Base-by-base conservation (phyloP, 2,888 invertebrate genomes). In the Flexamia atlantica region DNA sequence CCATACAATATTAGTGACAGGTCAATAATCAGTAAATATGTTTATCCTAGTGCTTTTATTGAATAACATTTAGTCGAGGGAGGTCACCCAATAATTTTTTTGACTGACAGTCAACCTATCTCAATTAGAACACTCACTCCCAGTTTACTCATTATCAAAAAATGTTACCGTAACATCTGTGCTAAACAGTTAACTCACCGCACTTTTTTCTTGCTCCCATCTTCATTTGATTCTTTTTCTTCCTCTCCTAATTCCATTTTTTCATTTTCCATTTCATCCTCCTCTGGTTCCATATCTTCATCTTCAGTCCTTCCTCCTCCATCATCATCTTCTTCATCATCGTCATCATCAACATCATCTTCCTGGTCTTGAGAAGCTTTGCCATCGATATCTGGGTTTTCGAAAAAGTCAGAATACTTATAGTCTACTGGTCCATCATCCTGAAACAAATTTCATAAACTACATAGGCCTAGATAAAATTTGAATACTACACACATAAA, bases 361-460 rank as follows among this genome's bases (percentile, higher is more conserved):
- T 64, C 46, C 28, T 85, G 84, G 14, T 82, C 86, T 82, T 86
- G 83, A 68, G 83, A 87, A 85, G 84, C 84, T 85, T 84, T 86
- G 82, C 90, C 86, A 30, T 87, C 86, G 74, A 86, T 83, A 28
- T 87, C 83, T 40, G 87, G 85, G 57, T 88, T 87, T 4, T 88
- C 86, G 84, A 64, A 85, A 79, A 85, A 87, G 83, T 84, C 83
- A 53, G 88, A 87, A 32, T 88, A 88, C 42, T 88, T 87, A 84
- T 86, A 87, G 60, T 89, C 89, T 76, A 88, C 87, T 60, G 89
- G 88, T 84, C 89, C 89, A 81, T 88, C 86, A 42, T 89, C 87
- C 83, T 17, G 76, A 83, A 68, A 79, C 46, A 25, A 9, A 36
- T 36, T 7, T 23, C 7, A 86, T 84, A 40, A 86, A 88, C 60